Evolutionary conservation across 2,113 vertebrate species (phyloP).

Genomic region (Poeciliopsis prolifica): DNA sequence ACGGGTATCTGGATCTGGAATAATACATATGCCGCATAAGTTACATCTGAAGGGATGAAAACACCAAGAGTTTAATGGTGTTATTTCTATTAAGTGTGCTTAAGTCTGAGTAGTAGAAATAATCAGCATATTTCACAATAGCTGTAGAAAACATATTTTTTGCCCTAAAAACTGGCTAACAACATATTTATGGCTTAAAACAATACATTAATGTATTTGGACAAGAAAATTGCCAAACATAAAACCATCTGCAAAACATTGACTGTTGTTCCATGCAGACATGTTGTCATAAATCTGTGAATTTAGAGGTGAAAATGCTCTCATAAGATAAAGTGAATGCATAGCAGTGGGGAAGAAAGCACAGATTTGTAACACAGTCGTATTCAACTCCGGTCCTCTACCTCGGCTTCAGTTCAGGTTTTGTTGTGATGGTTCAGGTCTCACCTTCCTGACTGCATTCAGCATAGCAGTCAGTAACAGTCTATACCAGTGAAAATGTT

Average conservation of each 20-base stretch:
- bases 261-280: background rate
- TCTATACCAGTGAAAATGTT: too few species aligned
- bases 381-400: background rate
- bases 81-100: background rate
- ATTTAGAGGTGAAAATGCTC: too few species aligned
- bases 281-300: background rate
- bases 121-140: background rate
- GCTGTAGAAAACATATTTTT: background rate
- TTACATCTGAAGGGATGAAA: background rate
- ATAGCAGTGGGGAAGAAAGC: background rate
- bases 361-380: background rate
- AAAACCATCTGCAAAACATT: too few species aligned
- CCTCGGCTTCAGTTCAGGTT: too few species aligned
- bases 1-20: constrained; percentile 54
- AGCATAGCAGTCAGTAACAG: too few species aligned
- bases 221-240: background rate
- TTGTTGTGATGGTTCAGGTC: too few species aligned
- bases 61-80: background rate
- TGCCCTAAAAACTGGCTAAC: background rate
- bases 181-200: background rate
- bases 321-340: background rate
- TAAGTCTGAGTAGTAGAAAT: background rate
- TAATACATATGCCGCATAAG: background rate
- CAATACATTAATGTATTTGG: background rate
- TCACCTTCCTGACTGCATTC: too few species aligned